phyloP scores from a whole-genome alignment of 2,797 vertebrate species.

The Ptychadena robeensis region DNA sequence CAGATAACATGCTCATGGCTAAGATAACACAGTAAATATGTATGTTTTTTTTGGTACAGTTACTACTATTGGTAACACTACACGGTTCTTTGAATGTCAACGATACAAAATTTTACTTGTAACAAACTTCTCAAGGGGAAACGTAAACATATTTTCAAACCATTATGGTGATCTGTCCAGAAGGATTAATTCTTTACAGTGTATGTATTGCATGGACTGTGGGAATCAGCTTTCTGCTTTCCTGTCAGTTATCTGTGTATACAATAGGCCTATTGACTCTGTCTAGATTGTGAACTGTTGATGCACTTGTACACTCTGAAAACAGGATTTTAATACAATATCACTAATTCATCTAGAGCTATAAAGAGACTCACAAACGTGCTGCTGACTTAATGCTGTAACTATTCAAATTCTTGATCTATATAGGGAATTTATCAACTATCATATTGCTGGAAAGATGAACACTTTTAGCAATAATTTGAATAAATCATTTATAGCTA shows the following conservation, averaged over 20 bases:
- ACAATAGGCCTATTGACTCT: conserved; percentile 27
- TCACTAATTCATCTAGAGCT: not conserved
- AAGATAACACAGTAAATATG: too few relatives aligned
- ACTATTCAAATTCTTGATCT: not conserved
- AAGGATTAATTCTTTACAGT: conserved; percentile 22
- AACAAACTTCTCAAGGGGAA: not conserved
- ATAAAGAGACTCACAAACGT: not conserved
- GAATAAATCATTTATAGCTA: not conserved
- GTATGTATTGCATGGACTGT: conserved; percentile 12
- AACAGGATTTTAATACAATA: conserved; percentile 18
- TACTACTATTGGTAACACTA: not conserved
- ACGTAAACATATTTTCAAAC: conserved; percentile 5
- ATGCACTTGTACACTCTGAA: conserved; percentile 1
- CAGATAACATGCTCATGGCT: too few relatives aligned
- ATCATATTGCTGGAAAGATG: not conserved
- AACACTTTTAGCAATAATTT: not conserved
- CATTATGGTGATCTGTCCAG: conserved; percentile 8
- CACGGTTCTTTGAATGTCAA: not conserved
- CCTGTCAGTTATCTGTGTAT: conserved; percentile 8
- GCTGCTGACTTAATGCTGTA: not conserved
- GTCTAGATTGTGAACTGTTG: conserved; percentile 11
- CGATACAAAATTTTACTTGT: not conserved
- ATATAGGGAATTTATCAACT: not conserved
- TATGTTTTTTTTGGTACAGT: too few relatives aligned
- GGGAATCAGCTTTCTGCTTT: conserved; percentile 14